These are phyloP conservation scores for Pampusana beccarii DNA, from an alignment of 2,113 vertebrate species.

Conservation along the genomic window DNA sequence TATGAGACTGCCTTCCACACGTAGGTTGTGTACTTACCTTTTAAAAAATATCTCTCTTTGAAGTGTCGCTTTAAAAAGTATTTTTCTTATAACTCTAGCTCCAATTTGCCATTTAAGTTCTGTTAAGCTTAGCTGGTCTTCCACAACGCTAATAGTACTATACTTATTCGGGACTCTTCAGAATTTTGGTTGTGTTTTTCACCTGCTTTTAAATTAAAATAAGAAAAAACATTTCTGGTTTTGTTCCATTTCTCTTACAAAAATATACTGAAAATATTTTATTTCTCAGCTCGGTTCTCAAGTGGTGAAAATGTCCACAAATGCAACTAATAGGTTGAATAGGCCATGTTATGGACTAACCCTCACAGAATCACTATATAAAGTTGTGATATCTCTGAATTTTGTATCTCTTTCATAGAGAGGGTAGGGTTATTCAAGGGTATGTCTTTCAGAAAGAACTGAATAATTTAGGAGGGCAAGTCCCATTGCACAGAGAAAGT, in stretches of 20 bases:
- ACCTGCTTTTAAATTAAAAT: background rate
- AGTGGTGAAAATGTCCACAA: background rate
- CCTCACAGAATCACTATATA: background rate
- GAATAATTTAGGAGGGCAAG: background rate
- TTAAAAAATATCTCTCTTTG: background rate
- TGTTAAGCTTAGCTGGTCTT: background rate
- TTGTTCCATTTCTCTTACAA: background rate
- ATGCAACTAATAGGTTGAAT: background rate
- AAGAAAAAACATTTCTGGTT: fast-evolving
- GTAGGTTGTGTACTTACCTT: background rate
- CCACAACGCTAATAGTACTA: background rate
- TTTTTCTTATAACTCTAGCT: background rate
- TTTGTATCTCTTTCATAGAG: background rate
- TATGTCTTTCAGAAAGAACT: background rate
- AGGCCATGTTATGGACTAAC: background rate
- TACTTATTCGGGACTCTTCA: background rate
- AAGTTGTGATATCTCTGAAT: background rate
- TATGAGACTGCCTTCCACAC: background rate
- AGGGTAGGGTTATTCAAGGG: background rate
- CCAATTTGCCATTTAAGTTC: background rate
- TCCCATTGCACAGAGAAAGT: background rate
- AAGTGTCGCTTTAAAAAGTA: background rate
- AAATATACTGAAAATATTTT: background rate
- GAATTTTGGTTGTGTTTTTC: background rate
- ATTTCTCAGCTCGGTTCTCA: background rate